These are phyloP conservation scores for Porites divaricata DNA, from an alignment of 92 coral and sea anemone genomes.

Conservation along the genomic window DNA sequence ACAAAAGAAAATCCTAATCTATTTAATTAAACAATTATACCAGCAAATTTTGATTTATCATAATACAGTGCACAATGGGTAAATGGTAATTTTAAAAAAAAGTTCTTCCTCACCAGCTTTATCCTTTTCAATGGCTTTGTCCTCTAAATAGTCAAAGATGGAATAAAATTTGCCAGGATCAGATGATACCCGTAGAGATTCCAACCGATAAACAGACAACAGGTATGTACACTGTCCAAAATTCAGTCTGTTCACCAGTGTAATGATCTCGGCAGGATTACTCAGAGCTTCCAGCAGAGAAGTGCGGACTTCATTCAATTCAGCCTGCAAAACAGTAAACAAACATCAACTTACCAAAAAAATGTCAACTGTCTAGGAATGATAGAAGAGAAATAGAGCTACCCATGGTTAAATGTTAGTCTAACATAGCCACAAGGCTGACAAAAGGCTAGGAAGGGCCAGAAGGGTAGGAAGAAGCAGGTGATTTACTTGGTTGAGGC, in stretches of 20 bases:
- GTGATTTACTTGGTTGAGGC: too few species aligned
- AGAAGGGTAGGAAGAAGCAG: too few species aligned
- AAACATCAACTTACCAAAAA: neutral
- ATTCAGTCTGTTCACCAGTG: slow-evolving; percentile 88
- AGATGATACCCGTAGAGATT: slow-evolving; percentile 90
- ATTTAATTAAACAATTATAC: too few species aligned
- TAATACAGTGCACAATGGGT: neutral
- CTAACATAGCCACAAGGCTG: too few species aligned
- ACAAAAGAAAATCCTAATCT: too few species aligned
- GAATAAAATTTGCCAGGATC: slow-evolving; percentile 90
- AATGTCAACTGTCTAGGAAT: neutral
- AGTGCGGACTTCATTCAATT: slow-evolving; percentile 84
- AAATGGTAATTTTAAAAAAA: neutral
- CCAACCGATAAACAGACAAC: slow-evolving; percentile 93
- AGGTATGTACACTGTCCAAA: slow-evolving; percentile 97
- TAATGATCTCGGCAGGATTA: slow-evolving; percentile 77
- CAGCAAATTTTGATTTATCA: too few species aligned
- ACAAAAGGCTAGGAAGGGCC: too few species aligned
- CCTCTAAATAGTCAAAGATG: slow-evolving; percentile 93
- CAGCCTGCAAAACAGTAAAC: slow-evolving; percentile 64
- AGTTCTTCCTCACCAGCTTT: slow-evolving; percentile 81
- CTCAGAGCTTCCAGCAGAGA: slow-evolving; percentile 84
- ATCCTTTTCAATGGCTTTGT: slow-evolving; percentile 95
- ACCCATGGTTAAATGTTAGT: too few species aligned
- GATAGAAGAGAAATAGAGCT: neutral